Percentiles rank a stretch among this genome's conserved stretches.
These are phyloP conservation scores for Mesochorus sp. DNA, from an alignment of 2,888 invertebrate species.

Conservation along the genomic window DNA sequence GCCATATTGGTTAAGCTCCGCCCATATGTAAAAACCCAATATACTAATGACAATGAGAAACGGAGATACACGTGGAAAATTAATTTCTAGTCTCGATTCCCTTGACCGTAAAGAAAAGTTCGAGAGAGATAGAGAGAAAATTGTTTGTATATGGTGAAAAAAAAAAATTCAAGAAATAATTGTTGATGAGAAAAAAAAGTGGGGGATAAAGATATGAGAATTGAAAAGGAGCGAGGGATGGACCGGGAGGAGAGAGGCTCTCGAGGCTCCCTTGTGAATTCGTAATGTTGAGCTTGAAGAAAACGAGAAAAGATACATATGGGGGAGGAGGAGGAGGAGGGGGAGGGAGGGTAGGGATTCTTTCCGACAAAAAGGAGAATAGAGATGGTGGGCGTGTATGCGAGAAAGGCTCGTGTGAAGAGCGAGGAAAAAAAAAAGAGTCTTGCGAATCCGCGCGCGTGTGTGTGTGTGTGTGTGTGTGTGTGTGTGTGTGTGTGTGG, in stretches of 20 bases:
- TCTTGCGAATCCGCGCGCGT: not conserved
- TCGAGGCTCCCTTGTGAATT: constrained; percentile 41
- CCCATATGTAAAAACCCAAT: no score
- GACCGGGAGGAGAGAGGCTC: not conserved
- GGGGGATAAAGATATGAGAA: constrained; percentile 5
- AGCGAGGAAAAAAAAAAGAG: no score
- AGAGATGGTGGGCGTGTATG: constrained; percentile 47
- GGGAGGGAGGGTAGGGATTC: no score
- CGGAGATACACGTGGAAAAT: not conserved
- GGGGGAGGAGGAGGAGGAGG: constrained; percentile 40
- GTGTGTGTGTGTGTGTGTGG: not conserved
- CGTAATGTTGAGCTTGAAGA: constrained; percentile 45
- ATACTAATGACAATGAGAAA: not conserved
- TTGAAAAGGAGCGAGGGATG: not conserved
- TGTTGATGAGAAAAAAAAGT: not conserved
- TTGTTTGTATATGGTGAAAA: constrained; percentile 37
- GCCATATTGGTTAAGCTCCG: no score
- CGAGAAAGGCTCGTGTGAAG: not conserved
- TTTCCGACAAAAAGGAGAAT: constrained; percentile 19
- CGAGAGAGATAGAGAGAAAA: no score
- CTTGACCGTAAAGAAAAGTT: no score
- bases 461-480: not conserved
- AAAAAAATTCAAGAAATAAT: no score
- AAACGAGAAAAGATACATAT: constrained; percentile 40
- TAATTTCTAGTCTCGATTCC: constrained; percentile 14